A percentile compares a stretch with the other conserved stretches of the same genome.
Evolutionary conservation across 2,888 invertebrate species (phyloP).

Genomic region (Conus canariensis): DNA sequence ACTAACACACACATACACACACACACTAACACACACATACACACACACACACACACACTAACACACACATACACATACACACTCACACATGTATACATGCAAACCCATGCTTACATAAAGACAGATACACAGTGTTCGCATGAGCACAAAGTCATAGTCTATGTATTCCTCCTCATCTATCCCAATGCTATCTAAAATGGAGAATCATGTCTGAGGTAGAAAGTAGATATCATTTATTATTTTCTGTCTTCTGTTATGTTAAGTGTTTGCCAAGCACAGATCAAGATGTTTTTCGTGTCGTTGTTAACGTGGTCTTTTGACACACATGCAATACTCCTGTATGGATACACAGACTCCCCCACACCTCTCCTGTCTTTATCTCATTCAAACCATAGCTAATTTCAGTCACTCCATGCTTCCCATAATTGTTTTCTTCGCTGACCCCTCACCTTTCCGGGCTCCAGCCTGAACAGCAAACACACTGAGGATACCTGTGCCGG

Average conservation of each 20-base stretch:
- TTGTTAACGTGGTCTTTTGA: not conserved
- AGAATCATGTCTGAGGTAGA: too few species aligned
- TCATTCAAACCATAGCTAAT: too few species aligned
- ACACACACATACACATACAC: not conserved
- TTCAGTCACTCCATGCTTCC: not conserved
- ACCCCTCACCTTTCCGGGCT: slow-evolving; percentile 57
- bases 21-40: not conserved
- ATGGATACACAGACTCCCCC: not conserved
- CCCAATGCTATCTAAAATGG: too few species aligned
- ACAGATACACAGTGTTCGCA: not conserved
- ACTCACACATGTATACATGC: not conserved
- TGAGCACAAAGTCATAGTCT: too few species aligned
- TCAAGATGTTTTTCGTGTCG: too few species aligned
- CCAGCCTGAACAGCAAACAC: slow-evolving; percentile 65
- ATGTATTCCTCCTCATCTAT: too few species aligned
- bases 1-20: not conserved
- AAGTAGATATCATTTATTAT: too few species aligned
- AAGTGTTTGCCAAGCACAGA: too few species aligned
- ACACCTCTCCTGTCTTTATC: too few species aligned
- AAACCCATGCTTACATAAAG: not conserved
- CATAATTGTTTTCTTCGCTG: not conserved
- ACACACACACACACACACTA: not conserved
- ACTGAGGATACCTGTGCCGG: slow-evolving; percentile 68
- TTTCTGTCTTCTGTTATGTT: too few species aligned
- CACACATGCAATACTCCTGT: not conserved